Base-by-base conservation (phyloP, 2,797 vertebrate species). In the Pachyuromys duprasi region DNA sequence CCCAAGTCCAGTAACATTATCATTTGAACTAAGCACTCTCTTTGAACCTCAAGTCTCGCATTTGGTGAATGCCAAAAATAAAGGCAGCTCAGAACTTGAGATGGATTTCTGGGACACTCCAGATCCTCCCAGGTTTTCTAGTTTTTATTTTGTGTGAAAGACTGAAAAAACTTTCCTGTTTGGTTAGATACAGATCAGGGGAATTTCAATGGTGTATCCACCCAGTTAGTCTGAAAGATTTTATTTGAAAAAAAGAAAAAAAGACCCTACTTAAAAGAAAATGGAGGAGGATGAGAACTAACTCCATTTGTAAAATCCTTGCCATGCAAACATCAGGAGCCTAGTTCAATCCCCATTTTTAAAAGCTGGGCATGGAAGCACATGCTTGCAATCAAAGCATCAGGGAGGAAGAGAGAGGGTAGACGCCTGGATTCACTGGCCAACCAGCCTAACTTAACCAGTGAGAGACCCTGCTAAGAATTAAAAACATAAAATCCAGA, bases 241-340 rank as follows among this genome's bases (percentile, higher is more conserved):
- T 79, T 69, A 90, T 65, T 93, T 86, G 36, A 53, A 86, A 49
- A 49, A 49, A 49, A n/a, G n/a, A 49, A 92, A 96, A 90, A n/a
- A 88, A 95, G 12, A 86, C 31, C 6, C 28, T 36, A n/a, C 72
- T 83, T 84, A 83, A 89, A 96, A 83, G 74, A 5, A 92, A 63
- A 15, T 42, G 1, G 45, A 14, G 22, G 28, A 49, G n/a, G 7
- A 33, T 65, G 28, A 15, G 18, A 22, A 49, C 14, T 67, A 13
- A 22, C 42, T n/a, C 57, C 31, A 11, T 84, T 67, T 84, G 28
- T 84, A 49, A 49, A 67, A 31, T 18, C 28, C 57, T 82, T 82
- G 57, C 26, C 57, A 42, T 42, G 60, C 36, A 63, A 82, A 49
- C 31, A n/a, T 67, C 14, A n/a, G 18, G 42, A 67, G n/a, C 18